These are phyloP conservation scores for Callorhinus ursinus DNA, from an alignment of 2,113 vertebrate genomes.

Conservation along the genomic window DNA sequence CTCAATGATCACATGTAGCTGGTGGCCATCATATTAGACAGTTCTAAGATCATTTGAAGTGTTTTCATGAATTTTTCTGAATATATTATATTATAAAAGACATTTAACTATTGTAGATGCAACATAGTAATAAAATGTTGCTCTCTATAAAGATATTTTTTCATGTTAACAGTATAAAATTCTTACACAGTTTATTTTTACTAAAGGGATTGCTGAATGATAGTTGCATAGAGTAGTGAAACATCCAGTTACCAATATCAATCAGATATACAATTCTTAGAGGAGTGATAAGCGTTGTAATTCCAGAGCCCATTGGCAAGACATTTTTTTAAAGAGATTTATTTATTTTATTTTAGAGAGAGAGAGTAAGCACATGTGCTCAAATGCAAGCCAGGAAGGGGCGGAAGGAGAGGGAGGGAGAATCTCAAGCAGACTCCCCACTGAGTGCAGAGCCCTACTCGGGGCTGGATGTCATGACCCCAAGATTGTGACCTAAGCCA, in stretches of 20 bases:
- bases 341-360: neutral
- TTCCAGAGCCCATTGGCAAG: neutral
- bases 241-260: neutral
- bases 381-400: neutral
- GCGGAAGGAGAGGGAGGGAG: neutral
- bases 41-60: neutral
- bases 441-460: neutral
- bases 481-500: neutral
- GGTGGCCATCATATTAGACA: neutral
- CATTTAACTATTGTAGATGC: neutral
- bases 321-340: neutral
- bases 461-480: neutral
- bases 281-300: neutral
- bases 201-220: neutral
- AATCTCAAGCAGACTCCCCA: neutral
- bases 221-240: neutral
- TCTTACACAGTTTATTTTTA: neutral
- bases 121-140: neutral
- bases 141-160: neutral
- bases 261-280: neutral
- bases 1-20: neutral
- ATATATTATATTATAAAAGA: neutral
- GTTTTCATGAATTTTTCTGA: neutral
- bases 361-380: rapidly evolving
- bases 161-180: neutral